A percentile compares a stretch with the other conserved stretches of the same genome.
Evolutionary conservation across 2,113 vertebrate genomes (phyloP).

Genomic region (Mustela nigripes): DNA sequence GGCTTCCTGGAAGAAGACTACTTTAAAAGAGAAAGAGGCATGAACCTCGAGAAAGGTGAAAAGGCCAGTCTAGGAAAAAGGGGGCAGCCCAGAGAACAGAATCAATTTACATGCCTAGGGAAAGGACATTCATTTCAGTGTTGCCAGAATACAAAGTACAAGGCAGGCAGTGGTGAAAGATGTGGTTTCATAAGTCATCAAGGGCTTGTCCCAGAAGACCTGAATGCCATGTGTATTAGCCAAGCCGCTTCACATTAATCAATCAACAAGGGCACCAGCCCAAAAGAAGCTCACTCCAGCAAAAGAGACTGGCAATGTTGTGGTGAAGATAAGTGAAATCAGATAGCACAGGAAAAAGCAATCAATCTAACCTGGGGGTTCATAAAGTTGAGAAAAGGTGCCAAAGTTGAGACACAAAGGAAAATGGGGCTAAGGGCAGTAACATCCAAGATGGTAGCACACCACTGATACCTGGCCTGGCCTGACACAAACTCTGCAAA

Average conservation of each 20-base stretch:
- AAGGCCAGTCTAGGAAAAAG: slow-evolving; percentile 32
- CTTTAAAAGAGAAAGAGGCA: slow-evolving; percentile 22
- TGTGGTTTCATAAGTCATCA: neutral
- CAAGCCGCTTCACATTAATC: neutral
- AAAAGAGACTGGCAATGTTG: neutral
- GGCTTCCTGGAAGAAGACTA: neutral
- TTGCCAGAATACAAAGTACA: slow-evolving; percentile 7
- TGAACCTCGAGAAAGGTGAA: slow-evolving; percentile 35
- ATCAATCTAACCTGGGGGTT: neutral
- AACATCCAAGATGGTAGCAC: slow-evolving; percentile 17
- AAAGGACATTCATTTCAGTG: slow-evolving; percentile 46
- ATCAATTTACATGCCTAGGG: neutral
- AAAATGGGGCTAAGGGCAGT: neutral
- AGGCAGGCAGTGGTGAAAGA: slow-evolving; percentile 20
- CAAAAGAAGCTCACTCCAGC: neutral
- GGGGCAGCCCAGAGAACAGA: neutral
- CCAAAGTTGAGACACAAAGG: slow-evolving; percentile 16
- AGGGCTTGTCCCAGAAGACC: neutral
- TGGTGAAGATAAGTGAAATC: neutral
- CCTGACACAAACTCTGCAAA: neutral
- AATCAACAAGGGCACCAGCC: neutral
- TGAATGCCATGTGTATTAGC: neutral
- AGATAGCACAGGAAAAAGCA: neutral
- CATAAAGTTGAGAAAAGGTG: neutral
- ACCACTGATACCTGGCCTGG: neutral